Evolutionary conservation across 2,888 invertebrate species (phyloP).

Genomic region (Athripsodes cinereus): DNA sequence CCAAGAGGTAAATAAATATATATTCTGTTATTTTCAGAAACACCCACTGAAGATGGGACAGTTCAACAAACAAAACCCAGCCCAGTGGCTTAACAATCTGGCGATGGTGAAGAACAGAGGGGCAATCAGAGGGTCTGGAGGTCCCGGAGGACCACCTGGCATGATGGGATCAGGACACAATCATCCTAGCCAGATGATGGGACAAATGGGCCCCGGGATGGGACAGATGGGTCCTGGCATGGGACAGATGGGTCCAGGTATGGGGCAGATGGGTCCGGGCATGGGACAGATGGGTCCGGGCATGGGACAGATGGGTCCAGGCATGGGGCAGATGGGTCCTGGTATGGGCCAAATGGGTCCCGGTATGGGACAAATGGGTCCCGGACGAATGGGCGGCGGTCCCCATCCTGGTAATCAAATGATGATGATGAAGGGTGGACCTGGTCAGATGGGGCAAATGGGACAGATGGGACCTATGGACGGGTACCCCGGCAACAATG

Average conservation of each 20-base stretch:
- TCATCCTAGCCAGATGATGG: slow-evolving; percentile 33
- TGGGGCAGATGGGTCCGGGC: slow-evolving; percentile 39
- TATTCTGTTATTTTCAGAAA: slow-evolving; percentile 57
- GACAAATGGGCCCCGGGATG: slow-evolving; percentile 41
- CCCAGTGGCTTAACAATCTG: slow-evolving; percentile 73
- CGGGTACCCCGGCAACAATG: slow-evolving; percentile 50
- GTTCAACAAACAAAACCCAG: slow-evolving; percentile 76
- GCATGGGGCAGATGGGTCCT: slow-evolving; percentile 48
- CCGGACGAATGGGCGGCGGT: slow-evolving; percentile 39
- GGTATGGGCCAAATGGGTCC: slow-evolving; percentile 48
- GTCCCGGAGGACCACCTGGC: slow-evolving; percentile 32
- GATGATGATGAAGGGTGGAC: slow-evolving; percentile 51
- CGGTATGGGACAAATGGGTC: slow-evolving; percentile 46
- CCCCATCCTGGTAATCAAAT: slow-evolving; percentile 39
- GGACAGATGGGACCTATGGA: slow-evolving; percentile 47
- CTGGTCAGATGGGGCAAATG: slow-evolving; percentile 36
- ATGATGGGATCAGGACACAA: slow-evolving; percentile 29
- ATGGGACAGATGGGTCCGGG: slow-evolving; percentile 43
- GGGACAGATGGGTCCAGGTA: slow-evolving; percentile 40
- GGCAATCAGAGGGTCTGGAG: slow-evolving; percentile 47
- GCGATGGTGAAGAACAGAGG: slow-evolving; percentile 70
- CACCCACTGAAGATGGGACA: slow-evolving; percentile 86
- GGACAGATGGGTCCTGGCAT: slow-evolving; percentile 38
- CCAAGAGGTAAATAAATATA: too few relatives aligned
- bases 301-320: slow-evolving; percentile 46